A percentile compares a stretch with the other conserved stretches of the same genome.
These are phyloP conservation scores for Acleris holmiana DNA, from an alignment of 2,888 invertebrate genomes.

Conservation along the genomic window DNA sequence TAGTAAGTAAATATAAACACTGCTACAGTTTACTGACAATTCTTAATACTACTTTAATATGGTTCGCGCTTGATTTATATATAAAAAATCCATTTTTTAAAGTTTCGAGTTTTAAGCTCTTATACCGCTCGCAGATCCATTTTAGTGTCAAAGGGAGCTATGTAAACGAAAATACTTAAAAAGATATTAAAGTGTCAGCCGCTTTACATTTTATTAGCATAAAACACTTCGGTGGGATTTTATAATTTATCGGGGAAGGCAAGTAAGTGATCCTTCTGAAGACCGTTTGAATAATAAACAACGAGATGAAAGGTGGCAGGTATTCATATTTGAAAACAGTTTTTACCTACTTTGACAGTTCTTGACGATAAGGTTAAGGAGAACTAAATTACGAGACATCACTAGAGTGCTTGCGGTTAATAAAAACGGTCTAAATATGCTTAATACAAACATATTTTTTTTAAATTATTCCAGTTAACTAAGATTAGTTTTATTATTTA, in stretches of 20 bases:
- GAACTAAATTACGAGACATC: not conserved
- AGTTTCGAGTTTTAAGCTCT: no score
- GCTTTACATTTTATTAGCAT: conserved; percentile 65
- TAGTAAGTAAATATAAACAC: no score
- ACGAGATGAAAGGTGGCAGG: conserved; percentile 48
- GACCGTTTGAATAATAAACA: conserved; percentile 64
- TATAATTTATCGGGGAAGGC: conserved; percentile 65
- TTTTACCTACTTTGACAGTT: conserved; percentile 11
- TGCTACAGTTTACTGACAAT: no score
- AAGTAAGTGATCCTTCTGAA: conserved; percentile 55
- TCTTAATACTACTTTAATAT: no score
- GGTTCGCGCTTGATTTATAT: no score
- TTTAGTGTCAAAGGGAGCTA: not conserved
- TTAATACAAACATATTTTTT: no score
- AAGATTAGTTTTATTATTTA: no score
- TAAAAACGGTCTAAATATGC: no score
- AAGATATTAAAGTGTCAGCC: conserved; percentile 49
- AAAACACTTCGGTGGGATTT: conserved; percentile 56
- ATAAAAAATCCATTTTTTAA: no score
- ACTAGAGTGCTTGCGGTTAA: no score
- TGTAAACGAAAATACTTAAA: conserved; percentile 31
- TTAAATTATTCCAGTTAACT: no score
- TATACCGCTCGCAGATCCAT: no score
- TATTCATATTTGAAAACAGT: conserved; percentile 50
- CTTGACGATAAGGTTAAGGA: not conserved